These are phyloP conservation scores for Lathamus discolor DNA, from an alignment of 2,113 vertebrate species.

Conservation along the genomic window DNA sequence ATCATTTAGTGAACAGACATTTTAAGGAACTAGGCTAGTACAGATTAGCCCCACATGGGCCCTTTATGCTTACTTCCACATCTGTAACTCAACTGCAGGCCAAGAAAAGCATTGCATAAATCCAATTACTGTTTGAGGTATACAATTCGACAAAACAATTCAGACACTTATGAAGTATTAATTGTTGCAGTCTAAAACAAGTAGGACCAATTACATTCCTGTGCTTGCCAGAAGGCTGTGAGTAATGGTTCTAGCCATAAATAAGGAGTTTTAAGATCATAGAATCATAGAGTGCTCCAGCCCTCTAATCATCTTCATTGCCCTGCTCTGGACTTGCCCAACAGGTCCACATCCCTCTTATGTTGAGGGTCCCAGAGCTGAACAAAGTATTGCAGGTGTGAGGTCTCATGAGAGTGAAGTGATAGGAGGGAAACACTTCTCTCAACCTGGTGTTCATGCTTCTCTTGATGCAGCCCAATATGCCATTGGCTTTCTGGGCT, in stretches of 20 bases:
- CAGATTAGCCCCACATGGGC: neutral
- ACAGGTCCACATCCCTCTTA: neutral
- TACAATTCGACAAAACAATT: neutral
- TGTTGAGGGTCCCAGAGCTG: neutral
- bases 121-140: neutral
- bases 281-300: neutral
- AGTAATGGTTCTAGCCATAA: neutral
- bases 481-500: neutral
- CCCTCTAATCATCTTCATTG: neutral
- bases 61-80: neutral
- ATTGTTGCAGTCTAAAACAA: neutral
- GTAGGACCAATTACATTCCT: neutral
- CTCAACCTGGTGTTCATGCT: neutral
- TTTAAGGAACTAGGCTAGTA: neutral
- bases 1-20: neutral
- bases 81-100: neutral
- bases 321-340: neutral
- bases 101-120: neutral
- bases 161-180: neutral
- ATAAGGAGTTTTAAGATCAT: neutral
- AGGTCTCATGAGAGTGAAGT: neutral
- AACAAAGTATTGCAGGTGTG: neutral
- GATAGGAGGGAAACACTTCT: neutral
- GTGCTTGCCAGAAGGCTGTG: neutral
- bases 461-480: neutral